Evolutionary conservation across 1,140 invertebrate genomes (phyloP), one percentile per base, ranked within the genome.

Genomic region (Armadillidium nasatum): DNA sequence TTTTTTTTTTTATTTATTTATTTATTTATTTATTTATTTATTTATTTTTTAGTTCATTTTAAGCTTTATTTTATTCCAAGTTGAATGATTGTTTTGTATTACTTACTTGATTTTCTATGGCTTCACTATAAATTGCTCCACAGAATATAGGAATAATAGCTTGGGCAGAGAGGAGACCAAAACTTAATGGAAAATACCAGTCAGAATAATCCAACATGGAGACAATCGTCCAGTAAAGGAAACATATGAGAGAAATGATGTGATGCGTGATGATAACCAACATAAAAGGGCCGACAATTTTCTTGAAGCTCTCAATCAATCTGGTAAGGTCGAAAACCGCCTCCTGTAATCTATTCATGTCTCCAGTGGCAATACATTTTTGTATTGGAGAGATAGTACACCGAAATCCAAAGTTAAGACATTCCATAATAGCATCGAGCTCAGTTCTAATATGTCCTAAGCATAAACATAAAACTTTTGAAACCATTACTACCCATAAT

Each of bases 131-230:
- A 66, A 81, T 81, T 68, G 79, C 79, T 46, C 67, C 72, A 43
- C 73, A 76, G 79, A 81, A 81, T 70, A 81, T 81, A 21, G 79
- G 79, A 21, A 75, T 66, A 69, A 81, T 81, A 60, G 79, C 79
- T 72, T 81, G 79, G 13, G 78, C 77, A 21, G 79, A 78, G 45
- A 81, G 79, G 13, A 81, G 79, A 10, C 79, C 75, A 46, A 81
- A 81, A 73, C 79, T 81, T 44, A 81, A 72, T 11, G 80, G 80
- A 60, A 75, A 81, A 44, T 81, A 81, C 80, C 80, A 81, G 77
- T 81, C 80, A 0, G 73, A 54, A 73, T 79, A 77, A 67, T 81
- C 80, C n/a, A 81, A 77, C 75, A 78, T 77, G 9, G 80, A 81
- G 13, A 81, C 80, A 19, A 79, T 71, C 7, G 80, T 81, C 77